phyloP scores from a whole-genome alignment of 2,113 vertebrate species.

The Fulica atra region DNA sequence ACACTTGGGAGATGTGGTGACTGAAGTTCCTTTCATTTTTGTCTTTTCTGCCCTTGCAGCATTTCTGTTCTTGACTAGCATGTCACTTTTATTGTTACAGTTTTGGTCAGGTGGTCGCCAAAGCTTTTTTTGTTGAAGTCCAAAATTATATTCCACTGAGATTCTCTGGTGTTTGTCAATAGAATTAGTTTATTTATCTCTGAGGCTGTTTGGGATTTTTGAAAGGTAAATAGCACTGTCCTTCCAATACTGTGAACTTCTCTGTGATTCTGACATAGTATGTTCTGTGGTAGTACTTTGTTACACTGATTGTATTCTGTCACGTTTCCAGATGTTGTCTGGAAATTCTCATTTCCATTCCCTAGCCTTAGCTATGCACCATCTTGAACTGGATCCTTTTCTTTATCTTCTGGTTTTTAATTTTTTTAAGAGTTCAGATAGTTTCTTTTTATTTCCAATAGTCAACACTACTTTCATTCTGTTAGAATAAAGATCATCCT shows the following conservation, averaged over 20 bases:
- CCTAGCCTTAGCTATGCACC: background rate
- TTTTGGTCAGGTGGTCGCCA: background rate
- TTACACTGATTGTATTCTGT: background rate
- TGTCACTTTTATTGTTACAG: background rate
- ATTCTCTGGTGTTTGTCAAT: background rate
- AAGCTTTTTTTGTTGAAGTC: background rate
- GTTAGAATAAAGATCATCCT: background rate
- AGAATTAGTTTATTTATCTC: background rate
- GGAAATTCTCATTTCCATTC: background rate
- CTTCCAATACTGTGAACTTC: background rate
- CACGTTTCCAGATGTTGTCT: background rate
- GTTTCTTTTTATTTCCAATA: background rate
- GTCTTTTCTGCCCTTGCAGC: background rate
- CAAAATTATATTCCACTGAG: background rate
- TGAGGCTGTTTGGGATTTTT: background rate
- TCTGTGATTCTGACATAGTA: background rate
- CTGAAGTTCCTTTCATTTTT: background rate
- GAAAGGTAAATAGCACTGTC: background rate
- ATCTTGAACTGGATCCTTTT: background rate
- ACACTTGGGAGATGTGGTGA: background rate
- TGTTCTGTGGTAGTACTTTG: background rate
- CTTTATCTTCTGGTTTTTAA: background rate
- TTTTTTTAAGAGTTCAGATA: background rate
- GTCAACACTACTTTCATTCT: background rate
- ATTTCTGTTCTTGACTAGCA: background rate